A percentile compares a stretch with the other conserved stretches of the same genome.
phyloP scores from a whole-genome alignment of 2,113 vertebrate species.

The Syrmaticus mikado region DNA sequence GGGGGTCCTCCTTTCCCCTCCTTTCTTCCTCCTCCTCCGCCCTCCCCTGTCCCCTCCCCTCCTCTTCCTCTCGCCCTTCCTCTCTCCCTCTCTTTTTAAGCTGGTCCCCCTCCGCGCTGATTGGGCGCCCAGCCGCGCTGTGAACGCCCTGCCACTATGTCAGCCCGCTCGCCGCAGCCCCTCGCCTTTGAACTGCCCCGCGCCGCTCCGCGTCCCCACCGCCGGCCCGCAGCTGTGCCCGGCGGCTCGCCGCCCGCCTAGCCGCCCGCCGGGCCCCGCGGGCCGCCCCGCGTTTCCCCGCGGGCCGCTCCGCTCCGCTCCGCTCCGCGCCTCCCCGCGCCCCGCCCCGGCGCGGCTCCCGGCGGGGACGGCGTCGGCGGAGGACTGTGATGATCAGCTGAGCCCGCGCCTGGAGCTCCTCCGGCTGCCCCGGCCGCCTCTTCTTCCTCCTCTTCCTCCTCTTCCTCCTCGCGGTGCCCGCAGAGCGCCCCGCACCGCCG shows the following conservation, averaged over 20 bases:
- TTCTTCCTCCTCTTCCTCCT: neutral
- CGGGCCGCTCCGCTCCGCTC: too few relatives aligned
- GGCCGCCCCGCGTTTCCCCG: neutral
- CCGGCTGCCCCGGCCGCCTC: constrained; percentile 54
- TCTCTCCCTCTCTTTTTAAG: constrained; percentile 74
- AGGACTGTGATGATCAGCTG: constrained; percentile 36
- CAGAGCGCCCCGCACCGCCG: neutral
- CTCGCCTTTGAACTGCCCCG: constrained; percentile 95
- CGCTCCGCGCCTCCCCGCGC: neutral
- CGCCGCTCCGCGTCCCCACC: constrained; percentile 88
- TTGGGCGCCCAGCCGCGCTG: constrained; percentile 91
- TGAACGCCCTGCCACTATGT: constrained; percentile 94
- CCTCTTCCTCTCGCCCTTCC: constrained; percentile 6
- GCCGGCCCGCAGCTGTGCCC: constrained; percentile 60
- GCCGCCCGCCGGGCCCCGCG: constrained; percentile 6
- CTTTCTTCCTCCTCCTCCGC: constrained; percentile 4
- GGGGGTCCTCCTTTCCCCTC: neutral
- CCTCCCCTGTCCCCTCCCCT: neutral
- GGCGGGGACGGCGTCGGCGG: neutral
- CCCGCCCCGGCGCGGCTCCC: constrained; percentile 10
- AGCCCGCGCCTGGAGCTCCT: constrained; percentile 8
- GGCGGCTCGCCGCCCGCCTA: constrained; percentile 65
- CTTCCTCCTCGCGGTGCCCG: constrained; percentile 20
- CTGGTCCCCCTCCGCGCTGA: constrained; percentile 85
- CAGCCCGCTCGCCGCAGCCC: constrained; percentile 90